A percentile compares a stretch with the other conserved stretches of the same genome.
Evolutionary conservation across 2,888 invertebrate species (phyloP).

Genomic region (Urechis unicinctus): DNA sequence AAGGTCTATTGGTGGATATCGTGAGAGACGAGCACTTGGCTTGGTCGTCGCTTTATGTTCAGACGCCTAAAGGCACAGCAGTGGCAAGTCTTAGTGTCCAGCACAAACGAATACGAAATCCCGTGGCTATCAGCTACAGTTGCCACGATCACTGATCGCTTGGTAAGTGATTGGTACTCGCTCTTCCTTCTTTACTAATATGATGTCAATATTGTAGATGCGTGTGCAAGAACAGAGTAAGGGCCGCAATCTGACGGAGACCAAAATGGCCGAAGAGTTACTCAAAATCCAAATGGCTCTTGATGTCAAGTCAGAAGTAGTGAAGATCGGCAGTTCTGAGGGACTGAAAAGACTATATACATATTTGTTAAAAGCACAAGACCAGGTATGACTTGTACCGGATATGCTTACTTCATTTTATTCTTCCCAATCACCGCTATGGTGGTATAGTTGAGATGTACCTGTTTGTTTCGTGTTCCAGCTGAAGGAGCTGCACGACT

Average conservation of each 20-base stretch:
- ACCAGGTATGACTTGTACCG: slow-evolving; percentile 3
- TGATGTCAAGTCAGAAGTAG: not conserved
- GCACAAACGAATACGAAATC: no score
- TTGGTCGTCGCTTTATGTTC: no score
- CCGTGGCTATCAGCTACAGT: no score
- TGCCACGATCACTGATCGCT: no score
- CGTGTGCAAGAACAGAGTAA: slow-evolving; percentile 1
- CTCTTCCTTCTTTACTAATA: no score
- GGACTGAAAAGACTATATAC: slow-evolving; percentile 4
- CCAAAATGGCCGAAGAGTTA: slow-evolving; percentile 6
- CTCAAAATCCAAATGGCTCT: slow-evolving; percentile 5
- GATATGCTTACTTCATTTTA: not conserved
- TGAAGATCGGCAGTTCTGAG: not conserved
- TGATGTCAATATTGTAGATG: no score
- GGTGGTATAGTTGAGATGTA: not conserved
- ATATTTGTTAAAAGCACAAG: slow-evolving; percentile 4
- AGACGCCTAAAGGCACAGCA: no score
- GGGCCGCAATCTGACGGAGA: slow-evolving; percentile 5
- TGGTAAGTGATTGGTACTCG: no score
- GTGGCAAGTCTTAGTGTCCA: no score
- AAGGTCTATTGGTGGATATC: no score
- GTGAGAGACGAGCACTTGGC: no score
- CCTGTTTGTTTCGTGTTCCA: slow-evolving; percentile 13
- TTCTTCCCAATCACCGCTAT: no score
- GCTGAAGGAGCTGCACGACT: slow-evolving; percentile 40